A percentile compares a stretch with the other conserved stretches of the same genome.
phyloP scores from a whole-genome alignment of 1,140 invertebrate genomes.

The Drosophila fuyamai region DNA sequence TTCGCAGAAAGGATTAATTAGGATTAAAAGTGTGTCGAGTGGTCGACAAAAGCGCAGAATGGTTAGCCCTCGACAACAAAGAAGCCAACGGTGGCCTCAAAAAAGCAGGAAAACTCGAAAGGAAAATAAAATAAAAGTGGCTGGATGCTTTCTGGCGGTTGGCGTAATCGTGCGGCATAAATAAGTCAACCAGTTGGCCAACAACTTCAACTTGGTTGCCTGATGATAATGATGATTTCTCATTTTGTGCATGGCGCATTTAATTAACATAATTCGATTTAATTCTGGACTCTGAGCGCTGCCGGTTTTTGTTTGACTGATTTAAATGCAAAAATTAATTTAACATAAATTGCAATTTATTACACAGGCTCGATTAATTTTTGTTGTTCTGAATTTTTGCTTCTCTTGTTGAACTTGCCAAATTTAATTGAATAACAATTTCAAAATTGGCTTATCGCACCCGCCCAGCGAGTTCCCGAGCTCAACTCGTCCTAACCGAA shows the following conservation, averaged over 20 bases:
- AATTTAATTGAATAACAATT: conserved; percentile 44
- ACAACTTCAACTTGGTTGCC: conserved; percentile 42
- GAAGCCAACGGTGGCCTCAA: conserved; percentile 15
- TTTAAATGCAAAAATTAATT: conserved; percentile 49
- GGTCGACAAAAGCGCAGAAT: conserved; percentile 28
- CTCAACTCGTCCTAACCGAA: conserved; percentile 8
- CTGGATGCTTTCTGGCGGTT: conserved; percentile 36
- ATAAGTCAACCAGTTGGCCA: conserved; percentile 71
- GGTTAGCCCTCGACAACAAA: conserved; percentile 32
- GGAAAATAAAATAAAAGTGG: conserved; percentile 27
- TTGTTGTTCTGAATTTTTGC: conserved; percentile 2
- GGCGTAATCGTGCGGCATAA: conserved; percentile 67
- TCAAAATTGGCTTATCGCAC: conserved; percentile 9
- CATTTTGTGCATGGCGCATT: conserved; percentile 51
- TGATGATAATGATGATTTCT: conserved; percentile 25
- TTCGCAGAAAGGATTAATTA: conserved; percentile 62
- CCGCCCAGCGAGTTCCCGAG: conserved; percentile 4
- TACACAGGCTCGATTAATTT: conserved; percentile 14
- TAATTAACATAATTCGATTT: conserved; percentile 79
- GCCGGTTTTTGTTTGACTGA: conserved; percentile 32
- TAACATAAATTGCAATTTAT: conserved; percentile 60
- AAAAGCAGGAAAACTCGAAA: conserved; percentile 16
- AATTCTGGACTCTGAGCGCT: conserved; percentile 20
- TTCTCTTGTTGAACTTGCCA: conserved; percentile 17
- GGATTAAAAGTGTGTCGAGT: conserved; percentile 61